Evolutionary conservation across 2,888 invertebrate species (phyloP), one percentile per base, ranked within the genome.

Genomic region (Clitarchus hookeri): DNA sequence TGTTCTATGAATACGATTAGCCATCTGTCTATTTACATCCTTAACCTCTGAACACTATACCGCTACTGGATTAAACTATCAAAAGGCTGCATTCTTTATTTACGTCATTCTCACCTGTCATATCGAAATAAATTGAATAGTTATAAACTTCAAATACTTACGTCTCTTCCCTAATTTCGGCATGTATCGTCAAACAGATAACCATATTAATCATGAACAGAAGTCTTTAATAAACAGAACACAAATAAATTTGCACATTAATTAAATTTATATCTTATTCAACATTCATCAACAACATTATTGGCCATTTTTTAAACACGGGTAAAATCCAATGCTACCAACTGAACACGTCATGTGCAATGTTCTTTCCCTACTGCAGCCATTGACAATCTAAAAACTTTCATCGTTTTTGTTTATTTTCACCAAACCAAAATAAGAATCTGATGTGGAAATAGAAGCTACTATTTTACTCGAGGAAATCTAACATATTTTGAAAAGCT

Each of bases 131-230:
- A 44, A 16, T 27, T 23, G 36, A 36, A 36, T 36, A 36, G 36
- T 36, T 82, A 27, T 12, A 26, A 27, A 82, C 1, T 82, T 13
- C 44, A 8, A 8, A 44, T 80, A 25, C 80, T 85, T 85, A 85
- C 85, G 85, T 44, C 44, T 80, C 44, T 80, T 85, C 80, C 26
- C 53, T 44, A 26, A 80, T 44, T 44, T 80, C 53, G 79, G 27
- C 23, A 26, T 25, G 44, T 53, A 79, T 85, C 25, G 26, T 53
- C n/a, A 85, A 48, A 25, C n/a, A n/a, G 48, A 80, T 80, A 80
- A 85, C 53, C 85, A 85, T 80, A 85, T 79, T 85, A 85, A 53
- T 25, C 44, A 77, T 77, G n/a, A 65, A 65, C 65, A 65, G 23
- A 23, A 65, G 16, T 0, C 16, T 65, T n/a, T 65, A 23, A 65